Conservation (phyloP, 2,797 vertebrate genomes). For the Ibycter americanus region DNA sequence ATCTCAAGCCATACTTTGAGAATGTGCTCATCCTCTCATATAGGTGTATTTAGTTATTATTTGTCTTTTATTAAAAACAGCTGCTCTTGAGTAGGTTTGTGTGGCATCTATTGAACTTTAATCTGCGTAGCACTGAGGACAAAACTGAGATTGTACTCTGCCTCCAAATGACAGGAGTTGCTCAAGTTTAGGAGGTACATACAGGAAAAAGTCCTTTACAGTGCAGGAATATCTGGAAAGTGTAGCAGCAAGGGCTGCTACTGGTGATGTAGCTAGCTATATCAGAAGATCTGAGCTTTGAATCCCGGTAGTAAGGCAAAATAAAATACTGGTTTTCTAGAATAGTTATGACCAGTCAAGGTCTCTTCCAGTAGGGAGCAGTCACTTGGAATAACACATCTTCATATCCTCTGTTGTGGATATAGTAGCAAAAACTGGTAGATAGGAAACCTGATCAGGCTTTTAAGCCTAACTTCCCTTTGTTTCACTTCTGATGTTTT, state of each 20-base stretch:
- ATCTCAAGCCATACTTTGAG: neutral
- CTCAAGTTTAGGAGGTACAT: neutral
- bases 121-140: neutral
- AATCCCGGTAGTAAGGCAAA: neutral
- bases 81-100: neutral
- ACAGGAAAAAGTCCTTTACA: neutral
- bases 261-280: neutral
- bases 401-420: neutral
- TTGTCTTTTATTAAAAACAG: neutral
- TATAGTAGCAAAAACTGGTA: neutral
- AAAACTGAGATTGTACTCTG: neutral
- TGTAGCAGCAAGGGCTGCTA: neutral
- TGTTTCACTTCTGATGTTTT: neutral
- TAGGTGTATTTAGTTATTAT: neutral
- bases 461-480: neutral
- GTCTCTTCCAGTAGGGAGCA: neutral
- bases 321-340: neutral
- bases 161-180: neutral
- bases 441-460: fast-evolving
- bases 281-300: neutral
- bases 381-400: neutral
- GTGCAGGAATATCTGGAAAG: neutral
- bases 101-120: neutral
- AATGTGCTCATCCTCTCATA: neutral
- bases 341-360: neutral